These are phyloP conservation scores for Nothobranchius furzeri DNA, from an alignment of 2,113 vertebrate species.

Conservation along the genomic window DNA sequence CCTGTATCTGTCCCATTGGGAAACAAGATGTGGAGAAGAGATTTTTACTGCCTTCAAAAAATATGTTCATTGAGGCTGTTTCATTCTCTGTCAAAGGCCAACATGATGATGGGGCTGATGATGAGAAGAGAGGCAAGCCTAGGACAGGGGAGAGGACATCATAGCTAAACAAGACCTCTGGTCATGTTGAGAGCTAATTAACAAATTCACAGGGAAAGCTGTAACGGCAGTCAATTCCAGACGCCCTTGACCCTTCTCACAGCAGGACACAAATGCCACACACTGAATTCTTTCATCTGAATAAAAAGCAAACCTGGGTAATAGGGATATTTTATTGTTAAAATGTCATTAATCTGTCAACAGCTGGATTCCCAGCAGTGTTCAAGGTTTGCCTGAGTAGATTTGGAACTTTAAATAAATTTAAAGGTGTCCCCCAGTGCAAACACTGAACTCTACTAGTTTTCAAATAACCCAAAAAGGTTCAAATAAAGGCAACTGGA, in stretches of 20 bases:
- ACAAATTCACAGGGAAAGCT: conserved; percentile 44
- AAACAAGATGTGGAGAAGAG: too few species aligned
- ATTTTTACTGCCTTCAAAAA: not conserved
- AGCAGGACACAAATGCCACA: conserved; percentile 4
- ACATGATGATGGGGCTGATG: not conserved
- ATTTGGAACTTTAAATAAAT: not conserved
- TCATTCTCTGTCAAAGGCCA: not conserved
- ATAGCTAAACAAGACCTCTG: conserved; percentile 17
- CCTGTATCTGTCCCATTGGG: too few species aligned
- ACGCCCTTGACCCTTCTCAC: conserved; percentile 14
- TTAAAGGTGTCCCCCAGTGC: not conserved
- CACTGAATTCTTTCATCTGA: conserved; percentile 17
- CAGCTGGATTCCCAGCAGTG: not conserved
- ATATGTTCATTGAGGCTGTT: not conserved
- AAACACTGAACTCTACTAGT: not conserved
- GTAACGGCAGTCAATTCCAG: conserved; percentile 41
- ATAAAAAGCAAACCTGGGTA: conserved; percentile 11
- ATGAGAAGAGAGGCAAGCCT: not conserved
- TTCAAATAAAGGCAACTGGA: too few species aligned
- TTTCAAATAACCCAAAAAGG: too few species aligned
- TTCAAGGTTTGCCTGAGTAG: not conserved
- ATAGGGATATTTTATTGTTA: conserved; percentile 1
- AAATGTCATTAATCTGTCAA: conserved; percentile 14
- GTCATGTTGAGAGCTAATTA: conserved; percentile 52
- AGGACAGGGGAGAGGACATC: not conserved